phyloP scores from a whole-genome alignment of 2,113 vertebrate species.

The Malaclemys terrapin region DNA sequence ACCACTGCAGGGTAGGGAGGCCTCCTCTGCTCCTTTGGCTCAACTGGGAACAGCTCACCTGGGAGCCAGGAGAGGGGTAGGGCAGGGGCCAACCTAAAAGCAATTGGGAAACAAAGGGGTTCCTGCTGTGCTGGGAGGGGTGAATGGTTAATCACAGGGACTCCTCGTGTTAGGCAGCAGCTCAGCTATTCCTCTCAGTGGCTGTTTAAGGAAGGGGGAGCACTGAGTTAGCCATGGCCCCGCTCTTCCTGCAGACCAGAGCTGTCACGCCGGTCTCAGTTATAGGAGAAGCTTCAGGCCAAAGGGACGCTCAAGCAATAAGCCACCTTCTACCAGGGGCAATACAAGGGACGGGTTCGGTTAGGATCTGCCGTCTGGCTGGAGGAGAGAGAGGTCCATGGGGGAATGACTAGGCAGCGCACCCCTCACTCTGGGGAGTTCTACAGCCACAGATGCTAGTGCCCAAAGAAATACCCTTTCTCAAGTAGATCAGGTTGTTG shows the following conservation, averaged over 20 bases:
- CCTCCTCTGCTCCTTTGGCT: rapidly evolving
- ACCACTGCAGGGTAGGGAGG: rapidly evolving
- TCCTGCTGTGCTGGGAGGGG: background rate
- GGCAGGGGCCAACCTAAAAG: background rate
- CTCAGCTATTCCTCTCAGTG: background rate
- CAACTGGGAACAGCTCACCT: background rate
- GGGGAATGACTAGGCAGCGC: background rate
- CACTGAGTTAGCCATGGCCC: background rate
- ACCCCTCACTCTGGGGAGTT: background rate
- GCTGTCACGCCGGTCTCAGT: background rate
- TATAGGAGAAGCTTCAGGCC: background rate
- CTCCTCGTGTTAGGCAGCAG: background rate
- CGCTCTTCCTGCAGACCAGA: background rate
- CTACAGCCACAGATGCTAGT: background rate
- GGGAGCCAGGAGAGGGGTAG: background rate
- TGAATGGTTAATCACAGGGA: background rate
- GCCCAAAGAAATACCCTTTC: background rate
- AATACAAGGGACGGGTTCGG: no score
- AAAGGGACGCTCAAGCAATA: background rate
- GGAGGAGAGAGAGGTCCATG: background rate
- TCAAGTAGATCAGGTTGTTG: rapidly evolving
- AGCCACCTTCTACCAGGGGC: background rate
- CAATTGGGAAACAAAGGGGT: background rate
- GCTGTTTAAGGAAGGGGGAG: background rate
- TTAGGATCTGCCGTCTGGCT: background rate